These are phyloP conservation scores for Germaria angustata DNA, from an alignment of 2,888 invertebrate species.

Conservation along the genomic window DNA sequence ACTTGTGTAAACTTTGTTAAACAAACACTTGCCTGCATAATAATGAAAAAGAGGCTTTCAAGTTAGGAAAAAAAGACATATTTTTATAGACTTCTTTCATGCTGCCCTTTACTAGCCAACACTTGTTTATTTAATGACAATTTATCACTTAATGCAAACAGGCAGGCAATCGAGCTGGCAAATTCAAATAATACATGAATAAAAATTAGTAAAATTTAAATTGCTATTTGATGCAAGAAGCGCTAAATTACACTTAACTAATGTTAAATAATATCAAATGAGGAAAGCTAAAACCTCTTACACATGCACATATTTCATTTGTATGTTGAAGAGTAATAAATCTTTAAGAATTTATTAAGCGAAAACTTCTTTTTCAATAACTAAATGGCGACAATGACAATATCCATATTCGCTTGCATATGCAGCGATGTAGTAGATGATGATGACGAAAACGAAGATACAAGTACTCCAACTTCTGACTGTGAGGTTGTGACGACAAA, in stretches of 20 bases:
- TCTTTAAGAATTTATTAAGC: slow-evolving; percentile 63
- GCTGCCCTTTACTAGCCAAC: slow-evolving; percentile 42
- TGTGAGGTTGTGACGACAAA: neutral
- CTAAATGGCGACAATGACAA: slow-evolving; percentile 46
- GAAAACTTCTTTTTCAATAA: slow-evolving; percentile 51
- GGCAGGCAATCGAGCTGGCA: slow-evolving; percentile 13
- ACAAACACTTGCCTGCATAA: slow-evolving; percentile 32
- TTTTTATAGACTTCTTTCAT: slow-evolving; percentile 6
- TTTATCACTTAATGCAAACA: slow-evolving; percentile 58
- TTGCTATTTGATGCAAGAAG: slow-evolving; percentile 18
- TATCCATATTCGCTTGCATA: neutral
- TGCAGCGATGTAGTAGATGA: neutral
- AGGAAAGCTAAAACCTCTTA: neutral
- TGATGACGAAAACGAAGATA: slow-evolving; percentile 8
- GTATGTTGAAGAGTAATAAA: slow-evolving; percentile 56
- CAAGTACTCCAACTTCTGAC: neutral
- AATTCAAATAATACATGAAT: slow-evolving; percentile 42
- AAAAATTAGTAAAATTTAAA: slow-evolving; percentile 49
- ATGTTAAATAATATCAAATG: slow-evolving; percentile 31
- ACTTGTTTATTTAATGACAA: slow-evolving; percentile 63
- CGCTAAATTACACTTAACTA: slow-evolving; percentile 48
- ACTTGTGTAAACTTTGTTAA: slow-evolving; percentile 28
- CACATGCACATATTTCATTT: slow-evolving; percentile 8
- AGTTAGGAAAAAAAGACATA: neutral
- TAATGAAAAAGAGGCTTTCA: neutral